Evolutionary conservation across 2,113 vertebrate genomes (phyloP).

Genomic region (Turdus rufiventris): DNA sequence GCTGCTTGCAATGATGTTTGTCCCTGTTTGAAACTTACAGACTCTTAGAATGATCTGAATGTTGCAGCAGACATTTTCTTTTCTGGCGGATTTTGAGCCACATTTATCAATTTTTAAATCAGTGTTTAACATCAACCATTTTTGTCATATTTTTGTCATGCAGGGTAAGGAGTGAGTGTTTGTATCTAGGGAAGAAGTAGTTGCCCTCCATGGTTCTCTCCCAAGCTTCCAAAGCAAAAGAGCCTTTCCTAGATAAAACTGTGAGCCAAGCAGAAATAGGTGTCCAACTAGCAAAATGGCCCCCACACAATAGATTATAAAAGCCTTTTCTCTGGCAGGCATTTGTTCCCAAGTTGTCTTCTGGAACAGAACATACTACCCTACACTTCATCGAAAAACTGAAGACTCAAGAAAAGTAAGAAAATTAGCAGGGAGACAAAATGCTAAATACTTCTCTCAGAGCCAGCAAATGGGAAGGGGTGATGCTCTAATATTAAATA

Average conservation of each 20-base stretch:
- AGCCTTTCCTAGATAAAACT: not conserved
- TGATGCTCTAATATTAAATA: not conserved
- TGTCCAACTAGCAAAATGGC: constrained; percentile 8
- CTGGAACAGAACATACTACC: constrained; percentile 45
- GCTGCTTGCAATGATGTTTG: not conserved
- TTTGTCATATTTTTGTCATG: not conserved
- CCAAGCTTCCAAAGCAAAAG: not conserved
- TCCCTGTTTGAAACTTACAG: not conserved
- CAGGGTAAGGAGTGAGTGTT: not conserved
- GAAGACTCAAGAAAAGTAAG: constrained; percentile 23
- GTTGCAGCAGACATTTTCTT: not conserved
- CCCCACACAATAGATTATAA: not conserved
- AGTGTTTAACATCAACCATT: not conserved
- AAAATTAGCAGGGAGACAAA: constrained; percentile 42
- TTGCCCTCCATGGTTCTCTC: not conserved
- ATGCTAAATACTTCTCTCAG: not conserved
- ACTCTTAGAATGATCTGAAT: not conserved
- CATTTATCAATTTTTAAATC: not conserved
- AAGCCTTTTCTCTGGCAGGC: constrained; percentile 9
- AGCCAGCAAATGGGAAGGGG: not conserved
- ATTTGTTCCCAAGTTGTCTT: constrained; percentile 28
- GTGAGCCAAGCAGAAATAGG: constrained; percentile 21
- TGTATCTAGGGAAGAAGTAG: not conserved
- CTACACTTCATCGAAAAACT: constrained; percentile 17
- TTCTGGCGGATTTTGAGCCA: not conserved